Evolutionary conservation across 2,797 vertebrate species (phyloP).

Genomic region (Eidolon dupreanum): DNA sequence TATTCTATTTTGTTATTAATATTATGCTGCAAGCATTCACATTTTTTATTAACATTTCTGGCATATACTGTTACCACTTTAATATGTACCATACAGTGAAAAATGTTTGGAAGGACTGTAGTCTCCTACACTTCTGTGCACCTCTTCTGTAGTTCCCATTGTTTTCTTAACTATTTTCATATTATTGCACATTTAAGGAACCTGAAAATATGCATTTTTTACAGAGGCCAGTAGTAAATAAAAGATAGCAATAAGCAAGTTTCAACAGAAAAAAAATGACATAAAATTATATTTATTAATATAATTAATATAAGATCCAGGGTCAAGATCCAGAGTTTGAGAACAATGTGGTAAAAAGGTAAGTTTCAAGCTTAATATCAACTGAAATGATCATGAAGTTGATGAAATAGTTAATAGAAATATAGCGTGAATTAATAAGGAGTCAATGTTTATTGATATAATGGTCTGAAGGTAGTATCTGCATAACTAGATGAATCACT

Average conservation of each 20-base stretch:
- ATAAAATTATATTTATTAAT: background rate
- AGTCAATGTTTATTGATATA: background rate
- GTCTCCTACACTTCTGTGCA: background rate
- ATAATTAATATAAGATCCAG: background rate
- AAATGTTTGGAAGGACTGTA: background rate
- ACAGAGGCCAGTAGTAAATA: background rate
- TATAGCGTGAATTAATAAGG: background rate
- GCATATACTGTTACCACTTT: background rate
- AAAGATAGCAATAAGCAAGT: background rate
- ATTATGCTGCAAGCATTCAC: background rate
- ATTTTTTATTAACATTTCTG: background rate
- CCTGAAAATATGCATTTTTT: background rate
- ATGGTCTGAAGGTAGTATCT: background rate
- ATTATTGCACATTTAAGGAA: background rate
- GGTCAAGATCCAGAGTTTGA: background rate
- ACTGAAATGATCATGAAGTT: background rate
- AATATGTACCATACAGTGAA: background rate
- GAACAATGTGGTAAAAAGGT: background rate
- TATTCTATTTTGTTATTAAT: conserved; percentile 11
- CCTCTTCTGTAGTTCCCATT: background rate
- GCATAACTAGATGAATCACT: background rate
- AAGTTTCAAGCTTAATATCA: background rate
- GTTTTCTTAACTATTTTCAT: background rate
- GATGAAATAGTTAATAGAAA: background rate
- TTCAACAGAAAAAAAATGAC: background rate